A percentile compares a stretch with the other conserved stretches of the same genome.
These are phyloP conservation scores for Herpailurus yagouaroundi DNA, from an alignment of 2,113 vertebrate species.

Conservation along the genomic window DNA sequence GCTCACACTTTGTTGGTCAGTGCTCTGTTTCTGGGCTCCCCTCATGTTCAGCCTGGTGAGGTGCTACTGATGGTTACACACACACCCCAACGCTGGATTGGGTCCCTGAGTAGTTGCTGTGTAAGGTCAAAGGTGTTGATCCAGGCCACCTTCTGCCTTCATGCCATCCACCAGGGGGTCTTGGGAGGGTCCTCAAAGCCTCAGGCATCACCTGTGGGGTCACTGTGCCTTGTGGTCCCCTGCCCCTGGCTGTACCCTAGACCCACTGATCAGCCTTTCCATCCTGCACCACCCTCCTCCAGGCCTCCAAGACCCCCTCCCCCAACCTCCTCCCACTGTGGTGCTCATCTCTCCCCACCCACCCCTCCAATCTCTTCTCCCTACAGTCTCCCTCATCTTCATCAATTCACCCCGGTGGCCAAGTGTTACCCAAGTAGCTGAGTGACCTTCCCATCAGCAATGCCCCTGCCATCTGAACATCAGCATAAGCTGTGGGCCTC, in stretches of 20 bases:
- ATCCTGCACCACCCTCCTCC: background rate
- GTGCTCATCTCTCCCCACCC: background rate
- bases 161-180: background rate
- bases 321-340: background rate
- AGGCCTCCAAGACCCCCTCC: background rate
- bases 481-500: background rate
- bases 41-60: background rate
- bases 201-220: background rate
- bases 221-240: background rate
- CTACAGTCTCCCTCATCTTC: background rate
- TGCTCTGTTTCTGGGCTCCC: accelerated
- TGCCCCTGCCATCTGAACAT: background rate
- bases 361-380: background rate
- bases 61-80: background rate
- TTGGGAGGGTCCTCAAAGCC: background rate
- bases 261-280: background rate
- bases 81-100: background rate
- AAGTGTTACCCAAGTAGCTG: background rate
- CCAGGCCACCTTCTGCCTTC: background rate
- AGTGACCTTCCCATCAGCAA: background rate
- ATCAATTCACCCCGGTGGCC: background rate
- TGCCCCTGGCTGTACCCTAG: too few relatives aligned
- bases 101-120: background rate
- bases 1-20: background rate
- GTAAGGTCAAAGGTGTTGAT: background rate